Percentiles rank a stretch among this genome's conserved stretches.
Evolutionary conservation across 2,797 vertebrate species (phyloP).

Genomic region (Eidolon dupreanum): DNA sequence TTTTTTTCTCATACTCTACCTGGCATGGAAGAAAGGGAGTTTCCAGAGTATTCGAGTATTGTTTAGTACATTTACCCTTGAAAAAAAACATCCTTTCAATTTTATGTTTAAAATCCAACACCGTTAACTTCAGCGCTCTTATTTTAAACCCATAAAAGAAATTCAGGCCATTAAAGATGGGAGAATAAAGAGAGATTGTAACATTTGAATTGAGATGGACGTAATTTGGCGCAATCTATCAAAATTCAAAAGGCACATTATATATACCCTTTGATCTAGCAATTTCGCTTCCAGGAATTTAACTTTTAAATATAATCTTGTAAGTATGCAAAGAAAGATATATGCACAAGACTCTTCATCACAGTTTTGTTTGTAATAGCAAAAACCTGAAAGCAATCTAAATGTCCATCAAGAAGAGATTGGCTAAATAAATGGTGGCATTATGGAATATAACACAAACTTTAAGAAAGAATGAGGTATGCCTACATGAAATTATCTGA

Average conservation of each 20-base stretch:
- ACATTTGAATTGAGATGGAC: constrained; percentile 31
- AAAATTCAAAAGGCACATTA: constrained; percentile 48
- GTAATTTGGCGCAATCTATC: constrained; percentile 8
- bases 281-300: constrained; percentile 60
- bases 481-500: constrained; percentile 58
- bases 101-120: constrained; percentile 5
- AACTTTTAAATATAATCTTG: constrained; percentile 59
- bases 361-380: constrained; percentile 43
- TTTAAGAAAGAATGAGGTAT: constrained; percentile 56
- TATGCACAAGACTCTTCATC: not conserved
- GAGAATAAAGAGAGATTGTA: not conserved
- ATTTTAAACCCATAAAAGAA: constrained; percentile 43
- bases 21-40: not conserved
- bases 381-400: constrained; percentile 51
- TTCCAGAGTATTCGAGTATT: not conserved
- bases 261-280: constrained; percentile 43
- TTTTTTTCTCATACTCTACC: not conserved
- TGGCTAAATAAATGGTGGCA: constrained; percentile 45
- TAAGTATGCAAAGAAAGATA: constrained; percentile 57
- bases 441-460: constrained; percentile 29
- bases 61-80: not conserved
- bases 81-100: not conserved
- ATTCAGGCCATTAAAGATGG: constrained; percentile 3
- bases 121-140: not conserved
- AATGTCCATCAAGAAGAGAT: constrained; percentile 32